These are phyloP conservation scores for Steinernema feltiae DNA, from an alignment of 1,140 invertebrate species.

Conservation along the genomic window DNA sequence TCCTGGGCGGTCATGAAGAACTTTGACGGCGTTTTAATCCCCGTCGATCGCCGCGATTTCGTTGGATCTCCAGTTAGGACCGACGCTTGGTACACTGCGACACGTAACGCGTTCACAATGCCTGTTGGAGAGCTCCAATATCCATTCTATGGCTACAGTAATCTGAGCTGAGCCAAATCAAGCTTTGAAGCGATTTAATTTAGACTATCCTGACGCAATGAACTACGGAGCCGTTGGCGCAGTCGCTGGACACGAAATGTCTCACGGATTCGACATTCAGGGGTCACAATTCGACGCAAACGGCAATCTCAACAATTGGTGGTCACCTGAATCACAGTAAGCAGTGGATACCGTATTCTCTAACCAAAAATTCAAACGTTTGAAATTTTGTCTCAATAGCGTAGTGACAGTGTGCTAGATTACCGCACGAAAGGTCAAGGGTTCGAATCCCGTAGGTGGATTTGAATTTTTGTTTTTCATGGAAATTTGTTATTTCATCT, in stretches of 20 bases:
- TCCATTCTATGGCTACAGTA: constrained; percentile 16
- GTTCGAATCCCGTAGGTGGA: no score
- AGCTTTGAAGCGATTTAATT: neutral
- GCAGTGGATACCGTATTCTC: no score
- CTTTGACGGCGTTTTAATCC: neutral
- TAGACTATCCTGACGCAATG: constrained; percentile 19
- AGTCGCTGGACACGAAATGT: constrained; percentile 30
- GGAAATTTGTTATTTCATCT: no score
- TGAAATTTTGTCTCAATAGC: no score
- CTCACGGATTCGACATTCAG: constrained; percentile 24
- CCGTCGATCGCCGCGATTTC: constrained; percentile 17
- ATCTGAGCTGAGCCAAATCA: neutral
- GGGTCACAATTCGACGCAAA: constrained; percentile 20
- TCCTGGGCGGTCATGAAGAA: constrained; percentile 26
- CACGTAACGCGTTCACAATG: constrained; percentile 22
- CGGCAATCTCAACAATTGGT: constrained; percentile 23
- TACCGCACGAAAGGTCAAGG: no score
- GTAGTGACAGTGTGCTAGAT: no score
- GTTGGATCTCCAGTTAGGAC: constrained; percentile 21
- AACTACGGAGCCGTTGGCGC: constrained; percentile 28
- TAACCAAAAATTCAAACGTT: no score
- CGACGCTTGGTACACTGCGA: constrained; percentile 24
- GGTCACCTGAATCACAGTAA: constrained; percentile 15
- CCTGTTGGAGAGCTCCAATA: constrained; percentile 24
- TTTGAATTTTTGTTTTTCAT: no score